Evolutionary conservation across 1,140 invertebrate species (phyloP).

Genomic region (Homalodisca vitripennis): DNA sequence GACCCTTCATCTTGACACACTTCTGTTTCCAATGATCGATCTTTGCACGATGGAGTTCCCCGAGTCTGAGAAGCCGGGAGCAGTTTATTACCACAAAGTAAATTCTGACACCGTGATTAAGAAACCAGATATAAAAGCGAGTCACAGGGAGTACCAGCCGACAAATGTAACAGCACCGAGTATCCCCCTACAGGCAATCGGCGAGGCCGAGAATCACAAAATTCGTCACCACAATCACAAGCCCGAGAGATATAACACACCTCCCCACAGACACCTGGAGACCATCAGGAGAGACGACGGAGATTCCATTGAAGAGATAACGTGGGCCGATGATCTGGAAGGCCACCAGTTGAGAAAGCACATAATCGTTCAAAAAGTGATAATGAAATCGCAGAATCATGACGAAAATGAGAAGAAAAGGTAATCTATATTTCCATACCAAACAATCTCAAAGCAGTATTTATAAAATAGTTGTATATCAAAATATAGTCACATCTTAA

Average conservation of each 20-base stretch:
- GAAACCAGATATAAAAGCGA: background rate
- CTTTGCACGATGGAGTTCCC: slow-evolving; percentile 40
- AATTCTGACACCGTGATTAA: too few relatives aligned
- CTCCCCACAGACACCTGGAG: slow-evolving; percentile 20
- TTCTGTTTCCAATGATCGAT: slow-evolving; percentile 40
- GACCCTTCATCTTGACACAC: slow-evolving; percentile 28
- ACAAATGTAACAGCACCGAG: background rate
- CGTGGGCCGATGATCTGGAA: slow-evolving; percentile 31
- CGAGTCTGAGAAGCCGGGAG: slow-evolving; percentile 31
- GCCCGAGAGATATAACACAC: background rate
- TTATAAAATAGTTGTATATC: too few relatives aligned
- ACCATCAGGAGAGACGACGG: slow-evolving; percentile 20
- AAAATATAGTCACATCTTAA: too few relatives aligned
- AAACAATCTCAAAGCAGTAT: too few relatives aligned
- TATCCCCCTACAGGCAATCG: too few relatives aligned
- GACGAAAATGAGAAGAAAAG: slow-evolving; percentile 3
- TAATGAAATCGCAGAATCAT: slow-evolving; percentile 8
- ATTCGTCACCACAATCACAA: slow-evolving; percentile 26
- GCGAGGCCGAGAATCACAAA: slow-evolving; percentile 4
- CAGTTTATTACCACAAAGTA: slow-evolving; percentile 31
- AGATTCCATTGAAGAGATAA: slow-evolving; percentile 34
- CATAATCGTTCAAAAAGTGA: slow-evolving; percentile 28
- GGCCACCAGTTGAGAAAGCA: slow-evolving; percentile 28
- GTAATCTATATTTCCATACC: too few relatives aligned
- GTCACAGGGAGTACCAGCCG: background rate